Conservation (phyloP, 2,888 invertebrate species). For the Dasysyrphus albostriatus region DNA sequence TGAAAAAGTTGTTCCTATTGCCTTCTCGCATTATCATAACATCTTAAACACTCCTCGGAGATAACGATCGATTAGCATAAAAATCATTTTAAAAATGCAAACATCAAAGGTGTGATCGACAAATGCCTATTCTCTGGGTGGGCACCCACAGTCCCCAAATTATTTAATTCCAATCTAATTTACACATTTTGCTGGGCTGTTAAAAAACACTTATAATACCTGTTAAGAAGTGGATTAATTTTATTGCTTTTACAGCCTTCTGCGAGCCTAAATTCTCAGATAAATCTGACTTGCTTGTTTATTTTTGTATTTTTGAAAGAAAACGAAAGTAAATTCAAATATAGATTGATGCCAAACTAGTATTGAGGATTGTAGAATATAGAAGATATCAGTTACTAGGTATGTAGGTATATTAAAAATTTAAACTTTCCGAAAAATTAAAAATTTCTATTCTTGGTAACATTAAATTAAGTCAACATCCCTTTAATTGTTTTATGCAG, state of each 20-base stretch:
- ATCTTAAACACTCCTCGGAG: neutral
- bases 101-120: conserved; percentile 34
- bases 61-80: conserved; percentile 5
- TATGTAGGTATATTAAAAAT: too few species aligned
- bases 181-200: neutral
- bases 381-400: neutral
- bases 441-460: too few species aligned
- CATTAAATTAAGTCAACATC: neutral
- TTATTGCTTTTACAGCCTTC: neutral
- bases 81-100: neutral
- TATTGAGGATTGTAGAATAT: neutral
- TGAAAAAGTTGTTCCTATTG: conserved; percentile 20
- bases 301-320: conserved; percentile 4
- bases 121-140: neutral
- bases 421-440: too few species aligned
- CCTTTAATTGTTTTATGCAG: too few species aligned
- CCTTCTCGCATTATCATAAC: conserved; percentile 21
- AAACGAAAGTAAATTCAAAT: conserved; percentile 11
- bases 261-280: neutral
- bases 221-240: neutral
- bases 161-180: conserved; percentile 6
- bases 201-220: neutral
- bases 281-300: neutral
- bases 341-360: neutral
- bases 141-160: neutral